These are phyloP conservation scores for Parotia lawesii DNA, from an alignment of 2,113 vertebrate species.

Conservation along the genomic window DNA sequence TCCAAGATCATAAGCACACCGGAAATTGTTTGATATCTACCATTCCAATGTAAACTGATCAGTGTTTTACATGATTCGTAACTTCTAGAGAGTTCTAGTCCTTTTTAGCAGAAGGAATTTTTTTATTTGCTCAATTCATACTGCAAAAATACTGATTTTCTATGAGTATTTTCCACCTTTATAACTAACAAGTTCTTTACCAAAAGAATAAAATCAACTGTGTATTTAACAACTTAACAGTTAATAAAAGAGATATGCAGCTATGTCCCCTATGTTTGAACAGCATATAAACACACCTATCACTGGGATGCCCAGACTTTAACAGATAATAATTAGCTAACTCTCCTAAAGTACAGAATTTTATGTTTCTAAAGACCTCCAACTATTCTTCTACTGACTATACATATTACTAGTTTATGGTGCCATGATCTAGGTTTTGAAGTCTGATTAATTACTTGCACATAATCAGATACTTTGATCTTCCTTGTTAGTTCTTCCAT, in stretches of 20 bases:
- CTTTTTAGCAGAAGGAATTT: background rate
- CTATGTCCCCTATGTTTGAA: background rate
- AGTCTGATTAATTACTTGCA: background rate
- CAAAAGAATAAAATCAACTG: background rate
- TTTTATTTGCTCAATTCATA: background rate
- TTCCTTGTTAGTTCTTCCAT: background rate
- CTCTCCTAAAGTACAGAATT: background rate
- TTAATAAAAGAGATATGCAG: background rate
- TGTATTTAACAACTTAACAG: background rate
- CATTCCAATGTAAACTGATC: background rate
- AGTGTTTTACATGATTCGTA: background rate
- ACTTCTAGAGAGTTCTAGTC: background rate
- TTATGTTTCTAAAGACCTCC: background rate
- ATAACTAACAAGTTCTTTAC: background rate
- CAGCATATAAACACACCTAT: background rate
- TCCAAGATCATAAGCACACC: background rate
- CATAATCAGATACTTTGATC: background rate
- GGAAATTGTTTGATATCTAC: background rate
- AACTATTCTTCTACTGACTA: background rate
- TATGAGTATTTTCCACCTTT: background rate
- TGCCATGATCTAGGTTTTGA: background rate
- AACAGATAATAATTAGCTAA: background rate
- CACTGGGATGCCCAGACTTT: background rate
- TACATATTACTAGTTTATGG: background rate
- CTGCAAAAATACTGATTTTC: background rate